Evolutionary conservation across 2,888 invertebrate species (phyloP).

Genomic region (Oeneis ivallda): DNA sequence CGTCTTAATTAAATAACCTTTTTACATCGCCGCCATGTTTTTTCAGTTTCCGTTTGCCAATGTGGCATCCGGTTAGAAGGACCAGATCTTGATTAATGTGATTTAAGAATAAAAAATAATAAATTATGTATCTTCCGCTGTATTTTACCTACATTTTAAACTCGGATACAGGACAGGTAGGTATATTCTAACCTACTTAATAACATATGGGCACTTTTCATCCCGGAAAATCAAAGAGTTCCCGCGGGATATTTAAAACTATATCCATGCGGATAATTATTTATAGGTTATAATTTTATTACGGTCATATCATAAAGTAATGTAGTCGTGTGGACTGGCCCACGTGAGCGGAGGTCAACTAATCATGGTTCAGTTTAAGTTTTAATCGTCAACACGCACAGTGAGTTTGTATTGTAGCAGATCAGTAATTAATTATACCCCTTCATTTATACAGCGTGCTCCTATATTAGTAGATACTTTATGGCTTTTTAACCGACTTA

Average conservation of each 20-base stretch:
- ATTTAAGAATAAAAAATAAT: background rate
- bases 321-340: background rate
- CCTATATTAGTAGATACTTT: background rate
- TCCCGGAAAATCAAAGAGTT: too few relatives aligned
- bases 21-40: conserved; percentile 48
- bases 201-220: too few relatives aligned
- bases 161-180: too few relatives aligned
- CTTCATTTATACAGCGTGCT: conserved; percentile 14
- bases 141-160: background rate
- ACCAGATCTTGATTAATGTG: background rate
- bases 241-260: too few relatives aligned
- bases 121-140: background rate
- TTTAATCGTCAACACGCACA: conserved; percentile 16
- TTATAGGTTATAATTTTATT: too few relatives aligned
- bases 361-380: conserved; percentile 8
- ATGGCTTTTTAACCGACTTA: background rate
- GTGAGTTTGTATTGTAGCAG: conserved; percentile 15
- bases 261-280: too few relatives aligned
- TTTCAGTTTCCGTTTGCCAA: conserved; percentile 16
- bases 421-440: conserved; percentile 15
- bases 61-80: conserved; percentile 23
- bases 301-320: too few relatives aligned
- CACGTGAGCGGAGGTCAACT: conserved; percentile 6
- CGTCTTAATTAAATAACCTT: conserved; percentile 60
- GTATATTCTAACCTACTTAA: too few relatives aligned